Percentiles rank a stretch among this genome's conserved stretches.
Conservation (phyloP, 2,113 vertebrate genomes). For the Xenopus borealis region DNA sequence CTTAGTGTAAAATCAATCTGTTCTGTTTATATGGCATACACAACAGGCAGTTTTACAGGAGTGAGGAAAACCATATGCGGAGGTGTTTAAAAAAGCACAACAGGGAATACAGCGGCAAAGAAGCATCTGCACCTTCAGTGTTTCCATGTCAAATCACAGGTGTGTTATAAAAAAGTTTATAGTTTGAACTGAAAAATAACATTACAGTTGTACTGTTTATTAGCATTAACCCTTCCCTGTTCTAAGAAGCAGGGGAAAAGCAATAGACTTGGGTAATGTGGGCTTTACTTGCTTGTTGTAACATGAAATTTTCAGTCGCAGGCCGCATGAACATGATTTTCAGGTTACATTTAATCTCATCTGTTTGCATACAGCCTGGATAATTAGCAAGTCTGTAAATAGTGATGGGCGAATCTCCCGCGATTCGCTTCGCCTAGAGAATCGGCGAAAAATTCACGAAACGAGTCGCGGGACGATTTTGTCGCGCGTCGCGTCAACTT, state of each 20-base stretch:
- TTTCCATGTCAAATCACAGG: constrained; percentile 72
- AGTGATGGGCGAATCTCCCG: too few species aligned
- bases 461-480: too few species aligned
- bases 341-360: too few species aligned
- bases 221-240: constrained; percentile 57
- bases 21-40: constrained; percentile 72
- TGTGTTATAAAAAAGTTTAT: constrained; percentile 72
- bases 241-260: background rate
- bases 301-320: too few species aligned
- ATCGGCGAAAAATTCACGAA: too few species aligned
- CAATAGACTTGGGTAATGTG: background rate
- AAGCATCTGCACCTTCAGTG: constrained; percentile 70
- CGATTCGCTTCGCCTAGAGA: too few species aligned
- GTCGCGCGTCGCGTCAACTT: too few species aligned
- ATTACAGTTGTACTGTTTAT: constrained; percentile 50
- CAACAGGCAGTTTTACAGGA: constrained; percentile 70
- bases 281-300: too few species aligned
- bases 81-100: constrained; percentile 77
- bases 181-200: constrained; percentile 63
- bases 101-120: constrained; percentile 71
- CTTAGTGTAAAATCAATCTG: constrained; percentile 72
- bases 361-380: too few species aligned
- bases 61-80: constrained; percentile 75
- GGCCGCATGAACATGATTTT: too few species aligned
- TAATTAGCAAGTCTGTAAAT: too few species aligned